Percentiles rank a stretch among this genome's conserved stretches.
These are phyloP conservation scores for Lithobates pipiens DNA, from an alignment of 2,797 vertebrate species.

Conservation along the genomic window DNA sequence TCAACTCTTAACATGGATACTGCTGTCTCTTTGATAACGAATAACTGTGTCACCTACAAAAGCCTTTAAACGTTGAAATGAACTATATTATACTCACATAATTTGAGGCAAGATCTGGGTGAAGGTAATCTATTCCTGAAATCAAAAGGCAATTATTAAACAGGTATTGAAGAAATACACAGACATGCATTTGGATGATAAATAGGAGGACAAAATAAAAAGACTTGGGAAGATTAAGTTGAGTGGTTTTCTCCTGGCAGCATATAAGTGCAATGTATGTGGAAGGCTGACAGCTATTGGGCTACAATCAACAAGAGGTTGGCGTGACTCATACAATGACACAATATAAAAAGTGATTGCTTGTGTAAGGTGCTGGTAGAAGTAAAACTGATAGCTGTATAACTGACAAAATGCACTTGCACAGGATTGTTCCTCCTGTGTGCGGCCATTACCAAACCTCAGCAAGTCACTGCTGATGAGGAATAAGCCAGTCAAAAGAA, in stretches of 20 bases:
- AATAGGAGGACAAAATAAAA: slow-evolving; percentile 21
- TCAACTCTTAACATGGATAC: slow-evolving; percentile 33
- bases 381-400: slow-evolving; percentile 9
- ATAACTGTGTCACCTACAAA: slow-evolving; percentile 41
- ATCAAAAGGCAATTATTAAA: slow-evolving; percentile 65
- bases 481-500: background rate
- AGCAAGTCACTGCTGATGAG: background rate
- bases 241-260: slow-evolving; percentile 2
- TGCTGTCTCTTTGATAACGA: slow-evolving; percentile 29
- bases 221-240: slow-evolving; percentile 8
- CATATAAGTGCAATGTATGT: slow-evolving; percentile 14
- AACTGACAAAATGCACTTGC: background rate
- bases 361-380: slow-evolving; percentile 5
- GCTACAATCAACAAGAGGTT: slow-evolving; percentile 3
- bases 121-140: slow-evolving; percentile 97
- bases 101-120: slow-evolving; percentile 96
- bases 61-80: slow-evolving; percentile 49
- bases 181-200: slow-evolving; percentile 19
- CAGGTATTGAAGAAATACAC: slow-evolving; percentile 19
- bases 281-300: slow-evolving; percentile 27
- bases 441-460: background rate
- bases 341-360: slow-evolving; percentile 14
- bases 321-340: background rate
- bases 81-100: slow-evolving; percentile 88
- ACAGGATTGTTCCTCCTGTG: background rate